Evolutionary conservation across 2,797 vertebrate genomes (phyloP).

Genomic region (Rhinophrynus dorsalis): DNA sequence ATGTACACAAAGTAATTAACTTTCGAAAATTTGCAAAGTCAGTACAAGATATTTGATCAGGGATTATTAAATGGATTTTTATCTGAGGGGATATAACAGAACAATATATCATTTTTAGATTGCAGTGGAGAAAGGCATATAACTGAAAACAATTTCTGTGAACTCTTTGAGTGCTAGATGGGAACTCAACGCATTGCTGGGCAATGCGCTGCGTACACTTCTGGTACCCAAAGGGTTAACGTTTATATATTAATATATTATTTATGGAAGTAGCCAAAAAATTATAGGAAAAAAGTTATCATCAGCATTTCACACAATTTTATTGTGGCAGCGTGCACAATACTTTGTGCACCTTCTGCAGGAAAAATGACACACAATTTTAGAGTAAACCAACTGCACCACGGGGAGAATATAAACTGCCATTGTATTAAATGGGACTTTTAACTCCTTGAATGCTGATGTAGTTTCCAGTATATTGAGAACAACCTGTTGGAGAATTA

Average conservation of each 20-base stretch:
- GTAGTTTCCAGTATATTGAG: too few relatives aligned
- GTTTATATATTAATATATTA: conserved; percentile 24
- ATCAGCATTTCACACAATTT: conserved; percentile 25
- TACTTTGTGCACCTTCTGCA: too few relatives aligned
- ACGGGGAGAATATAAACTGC: too few relatives aligned
- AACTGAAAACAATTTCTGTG: neutral
- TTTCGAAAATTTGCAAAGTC: conserved; percentile 67
- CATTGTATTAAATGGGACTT: too few relatives aligned
- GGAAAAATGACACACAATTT: too few relatives aligned
- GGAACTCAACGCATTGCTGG: too few relatives aligned
- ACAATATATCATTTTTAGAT: conserved; percentile 59
- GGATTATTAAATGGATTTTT: conserved; percentile 70
- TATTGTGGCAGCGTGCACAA: conserved; percentile 14
- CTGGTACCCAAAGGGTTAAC: too few relatives aligned
- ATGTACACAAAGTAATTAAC: conserved; percentile 70
- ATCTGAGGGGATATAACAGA: conserved; percentile 69
- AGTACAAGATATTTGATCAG: conserved; percentile 73
- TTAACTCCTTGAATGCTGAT: too few relatives aligned
- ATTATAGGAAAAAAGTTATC: conserved; percentile 13
- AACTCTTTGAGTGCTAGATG: too few relatives aligned
- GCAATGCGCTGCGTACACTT: too few relatives aligned
- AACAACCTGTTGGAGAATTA: too few relatives aligned
- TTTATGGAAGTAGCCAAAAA: conserved; percentile 24
- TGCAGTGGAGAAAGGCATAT: conserved; percentile 22
- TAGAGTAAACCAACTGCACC: too few relatives aligned